Percentiles rank a stretch among this genome's conserved stretches.
These are phyloP conservation scores for Babyrousa celebensis DNA, from an alignment of 2,797 vertebrate species.

Conservation along the genomic window DNA sequence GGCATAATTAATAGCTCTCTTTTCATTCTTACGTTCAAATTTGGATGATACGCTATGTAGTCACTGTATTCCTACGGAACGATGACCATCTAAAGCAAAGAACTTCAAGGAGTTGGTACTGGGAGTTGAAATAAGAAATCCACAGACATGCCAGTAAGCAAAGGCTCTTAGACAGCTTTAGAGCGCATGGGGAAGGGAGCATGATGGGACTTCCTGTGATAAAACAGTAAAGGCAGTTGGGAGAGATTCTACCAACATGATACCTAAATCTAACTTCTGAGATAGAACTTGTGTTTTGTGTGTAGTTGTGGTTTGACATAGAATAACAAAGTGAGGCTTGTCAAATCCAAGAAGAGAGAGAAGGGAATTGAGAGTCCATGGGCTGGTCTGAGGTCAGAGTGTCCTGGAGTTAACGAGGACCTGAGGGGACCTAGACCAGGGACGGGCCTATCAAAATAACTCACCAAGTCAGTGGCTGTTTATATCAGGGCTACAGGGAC, in stretches of 20 bases:
- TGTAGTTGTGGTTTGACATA: neutral
- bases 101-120: neutral
- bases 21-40: neutral
- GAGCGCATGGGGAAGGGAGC: neutral
- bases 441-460: neutral
- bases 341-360: neutral
- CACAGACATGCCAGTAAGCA: neutral
- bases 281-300: neutral
- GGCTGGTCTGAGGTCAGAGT: neutral
- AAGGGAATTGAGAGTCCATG: neutral
- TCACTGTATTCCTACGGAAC: neutral
- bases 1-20: neutral
- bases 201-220: neutral
- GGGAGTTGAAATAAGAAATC: neutral
- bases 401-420: conserved; percentile 43
- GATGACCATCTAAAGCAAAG: neutral
- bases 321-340: neutral
- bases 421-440: neutral
- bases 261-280: neutral
- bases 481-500: neutral
- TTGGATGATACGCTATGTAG: neutral
- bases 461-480: neutral
- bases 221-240: neutral
- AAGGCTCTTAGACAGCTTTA: neutral
- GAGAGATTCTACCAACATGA: neutral